These are phyloP conservation scores for Cephus spinipes DNA, from an alignment of 2,888 invertebrate genomes.

Conservation along the genomic window DNA sequence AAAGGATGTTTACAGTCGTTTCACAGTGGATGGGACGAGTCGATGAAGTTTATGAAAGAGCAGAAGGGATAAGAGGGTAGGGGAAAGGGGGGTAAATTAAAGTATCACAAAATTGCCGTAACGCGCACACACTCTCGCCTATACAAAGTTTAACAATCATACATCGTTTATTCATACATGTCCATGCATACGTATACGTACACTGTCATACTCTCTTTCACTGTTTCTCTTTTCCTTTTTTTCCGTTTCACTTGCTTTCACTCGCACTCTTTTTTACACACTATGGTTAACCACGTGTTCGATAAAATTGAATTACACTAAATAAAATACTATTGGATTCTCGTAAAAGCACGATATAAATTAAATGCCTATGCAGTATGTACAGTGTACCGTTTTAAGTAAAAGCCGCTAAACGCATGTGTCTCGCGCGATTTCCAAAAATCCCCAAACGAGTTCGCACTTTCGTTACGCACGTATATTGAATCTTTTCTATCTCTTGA, in stretches of 20 bases:
- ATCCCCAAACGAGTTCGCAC: background rate
- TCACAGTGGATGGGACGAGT: conserved; percentile 1
- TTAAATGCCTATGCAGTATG: conserved; percentile 64
- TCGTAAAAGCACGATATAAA: conserved; percentile 63
- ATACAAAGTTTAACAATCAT: background rate
- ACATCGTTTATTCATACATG: background rate
- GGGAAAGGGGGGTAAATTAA: conserved; percentile 42
- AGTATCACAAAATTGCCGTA: conserved; percentile 62
- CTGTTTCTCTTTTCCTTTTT: conserved; percentile 13
- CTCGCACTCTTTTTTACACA: conserved; percentile 17
- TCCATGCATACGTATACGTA: background rate
- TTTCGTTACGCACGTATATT: background rate
- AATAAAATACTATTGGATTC: conserved; percentile 61
- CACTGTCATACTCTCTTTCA: background rate
- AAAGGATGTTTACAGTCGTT: background rate
- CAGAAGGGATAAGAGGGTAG: conserved; percentile 25
- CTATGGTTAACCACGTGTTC: conserved; percentile 2
- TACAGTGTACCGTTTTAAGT: conserved; percentile 59
- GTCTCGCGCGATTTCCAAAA: background rate
- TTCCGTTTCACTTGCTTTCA: conserved; percentile 23
- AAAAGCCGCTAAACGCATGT: conserved; percentile 55
- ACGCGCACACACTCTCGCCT: conserved; percentile 27
- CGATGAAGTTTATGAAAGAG: conserved; percentile 25
- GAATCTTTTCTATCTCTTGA: background rate
- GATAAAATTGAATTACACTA: conserved; percentile 36